phyloP scores from a whole-genome alignment of 2,113 vertebrate species.

The Marmota flaviventris region DNA sequence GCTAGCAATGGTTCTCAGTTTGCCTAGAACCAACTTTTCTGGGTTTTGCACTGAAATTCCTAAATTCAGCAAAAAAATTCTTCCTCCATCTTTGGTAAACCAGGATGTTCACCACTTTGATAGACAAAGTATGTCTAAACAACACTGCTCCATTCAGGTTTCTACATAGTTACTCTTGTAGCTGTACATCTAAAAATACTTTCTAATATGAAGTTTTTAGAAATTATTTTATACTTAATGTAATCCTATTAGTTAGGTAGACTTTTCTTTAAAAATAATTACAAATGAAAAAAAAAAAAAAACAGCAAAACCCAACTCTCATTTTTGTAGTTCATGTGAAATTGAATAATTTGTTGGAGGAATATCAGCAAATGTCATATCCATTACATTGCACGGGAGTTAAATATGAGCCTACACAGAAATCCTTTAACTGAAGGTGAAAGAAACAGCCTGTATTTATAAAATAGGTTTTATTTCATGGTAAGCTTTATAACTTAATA shows the following conservation, averaged over 20 bases:
- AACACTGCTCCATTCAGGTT: background rate
- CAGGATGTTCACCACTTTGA: background rate
- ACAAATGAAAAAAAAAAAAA: background rate
- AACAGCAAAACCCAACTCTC: background rate
- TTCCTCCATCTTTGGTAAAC: background rate
- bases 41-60: background rate
- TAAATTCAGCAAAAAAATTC: background rate
- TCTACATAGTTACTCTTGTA: background rate
- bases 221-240: slow-evolving; percentile 6
- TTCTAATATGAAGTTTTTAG: background rate
- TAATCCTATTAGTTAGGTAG: background rate
- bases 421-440: background rate
- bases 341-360: background rate
- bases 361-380: background rate
- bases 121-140: background rate
- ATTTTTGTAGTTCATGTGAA: background rate
- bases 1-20: too few relatives aligned
- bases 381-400: background rate
- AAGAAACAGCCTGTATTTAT: background rate
- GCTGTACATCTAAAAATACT: background rate
- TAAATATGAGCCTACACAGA: background rate
- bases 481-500: background rate
- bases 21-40: background rate
- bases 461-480: background rate
- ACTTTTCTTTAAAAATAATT: background rate